Evolutionary conservation across 1,140 invertebrate species (phyloP).

Genomic region (Hycleus phaleratus): DNA sequence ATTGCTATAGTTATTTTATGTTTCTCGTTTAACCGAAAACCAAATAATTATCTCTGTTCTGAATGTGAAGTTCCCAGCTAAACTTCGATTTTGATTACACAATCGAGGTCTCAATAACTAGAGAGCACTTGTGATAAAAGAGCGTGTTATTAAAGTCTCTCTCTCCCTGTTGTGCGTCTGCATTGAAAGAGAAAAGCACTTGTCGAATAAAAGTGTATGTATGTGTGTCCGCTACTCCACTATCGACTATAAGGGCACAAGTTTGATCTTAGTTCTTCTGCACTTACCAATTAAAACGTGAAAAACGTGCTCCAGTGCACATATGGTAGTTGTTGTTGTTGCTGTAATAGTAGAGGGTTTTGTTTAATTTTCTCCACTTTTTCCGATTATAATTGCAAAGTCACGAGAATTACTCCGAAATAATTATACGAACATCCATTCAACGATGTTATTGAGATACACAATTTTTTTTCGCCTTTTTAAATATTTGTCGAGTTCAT

Average conservation of each 20-base stretch:
- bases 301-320: conserved; percentile 12
- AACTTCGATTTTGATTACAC: neutral
- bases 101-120: too few species aligned
- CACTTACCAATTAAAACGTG: conserved; percentile 12
- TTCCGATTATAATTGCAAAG: conserved; percentile 12
- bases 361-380: too few species aligned
- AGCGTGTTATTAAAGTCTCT: conserved; percentile 13
- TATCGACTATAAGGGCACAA: neutral
- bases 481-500: too few species aligned
- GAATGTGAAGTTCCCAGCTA: too few species aligned
- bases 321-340: conserved; percentile 1
- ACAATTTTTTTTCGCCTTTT: too few species aligned
- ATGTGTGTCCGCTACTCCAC: too few species aligned
- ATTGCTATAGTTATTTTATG: too few species aligned
- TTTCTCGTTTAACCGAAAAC: neutral
- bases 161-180: too few species aligned
- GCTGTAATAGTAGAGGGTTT: neutral
- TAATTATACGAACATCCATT: too few species aligned
- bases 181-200: too few species aligned
- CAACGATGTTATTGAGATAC: too few species aligned
- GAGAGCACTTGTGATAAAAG: neutral
- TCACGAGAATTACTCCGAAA: neutral
- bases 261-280: conserved; percentile 2
- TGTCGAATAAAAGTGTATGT: too few species aligned
- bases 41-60: neutral